phyloP scores from a whole-genome alignment of 2,797 vertebrate genomes.

The Erethizon dorsatum region DNA sequence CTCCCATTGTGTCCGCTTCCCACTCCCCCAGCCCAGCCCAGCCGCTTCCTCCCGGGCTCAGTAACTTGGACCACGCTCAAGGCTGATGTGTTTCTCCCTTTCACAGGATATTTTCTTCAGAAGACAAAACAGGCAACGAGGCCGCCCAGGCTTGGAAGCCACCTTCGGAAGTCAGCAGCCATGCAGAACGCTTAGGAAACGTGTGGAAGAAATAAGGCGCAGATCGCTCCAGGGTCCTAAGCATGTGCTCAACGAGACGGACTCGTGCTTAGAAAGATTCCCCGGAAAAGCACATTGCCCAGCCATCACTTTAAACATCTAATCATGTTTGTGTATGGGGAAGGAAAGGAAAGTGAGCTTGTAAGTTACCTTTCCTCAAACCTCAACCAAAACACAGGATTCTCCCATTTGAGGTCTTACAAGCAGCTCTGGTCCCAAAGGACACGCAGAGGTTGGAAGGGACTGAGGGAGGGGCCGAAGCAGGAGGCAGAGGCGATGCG shows the following conservation, averaged over 20 bases:
- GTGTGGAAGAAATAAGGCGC: conserved; percentile 50
- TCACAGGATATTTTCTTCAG: conserved; percentile 91
- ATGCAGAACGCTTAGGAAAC: conserved; percentile 24
- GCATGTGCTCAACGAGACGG: neutral
- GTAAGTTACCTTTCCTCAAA: neutral
- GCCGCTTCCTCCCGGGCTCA: conserved; percentile 91
- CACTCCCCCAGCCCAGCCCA: conserved; percentile 87
- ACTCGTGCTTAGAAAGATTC: neutral
- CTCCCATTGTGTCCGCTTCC: conserved; percentile 89
- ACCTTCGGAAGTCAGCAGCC: conserved; percentile 82
- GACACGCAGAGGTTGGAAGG: neutral
- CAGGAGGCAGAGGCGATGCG: neutral
- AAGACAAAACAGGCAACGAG: conserved; percentile 92
- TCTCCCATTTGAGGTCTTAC: neutral
- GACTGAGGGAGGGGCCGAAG: neutral
- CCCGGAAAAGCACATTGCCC: neutral
- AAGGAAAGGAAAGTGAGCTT: neutral
- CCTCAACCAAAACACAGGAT: conserved; percentile 1
- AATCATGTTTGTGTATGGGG: neutral
- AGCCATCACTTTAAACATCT: neutral
- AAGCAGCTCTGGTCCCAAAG: neutral
- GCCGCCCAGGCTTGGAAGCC: conserved; percentile 79
- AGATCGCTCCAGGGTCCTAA: neutral
- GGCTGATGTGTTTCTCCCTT: conserved; percentile 91
- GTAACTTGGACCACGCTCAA: conserved; percentile 90